phyloP scores from a whole-genome alignment of 1,140 invertebrate genomes.

The Pristionchus pacificus region DNA sequence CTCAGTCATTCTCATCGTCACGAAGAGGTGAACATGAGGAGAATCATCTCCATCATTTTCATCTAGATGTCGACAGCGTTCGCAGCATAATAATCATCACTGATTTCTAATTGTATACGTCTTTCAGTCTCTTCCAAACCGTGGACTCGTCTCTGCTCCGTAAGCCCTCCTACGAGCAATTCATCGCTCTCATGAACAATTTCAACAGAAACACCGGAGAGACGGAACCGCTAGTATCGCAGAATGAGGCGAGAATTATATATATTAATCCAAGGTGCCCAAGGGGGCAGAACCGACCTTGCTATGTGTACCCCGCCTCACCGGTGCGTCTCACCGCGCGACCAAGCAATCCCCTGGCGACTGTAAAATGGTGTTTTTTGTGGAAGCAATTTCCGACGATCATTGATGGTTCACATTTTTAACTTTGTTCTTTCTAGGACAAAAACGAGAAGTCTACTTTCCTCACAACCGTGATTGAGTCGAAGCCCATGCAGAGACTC shows the following conservation, averaged over 20 bases:
- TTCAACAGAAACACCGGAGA: conserved; percentile 37
- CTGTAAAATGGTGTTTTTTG: too few relatives aligned
- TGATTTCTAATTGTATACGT: background rate
- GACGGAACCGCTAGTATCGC: conserved; percentile 31
- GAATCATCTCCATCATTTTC: too few relatives aligned
- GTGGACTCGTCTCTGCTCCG: conserved; percentile 40
- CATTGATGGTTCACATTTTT: too few relatives aligned
- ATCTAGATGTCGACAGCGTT: background rate
- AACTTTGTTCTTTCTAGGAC: too few relatives aligned
- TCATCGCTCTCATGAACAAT: conserved; percentile 36
- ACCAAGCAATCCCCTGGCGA: too few relatives aligned
- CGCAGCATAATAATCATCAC: background rate
- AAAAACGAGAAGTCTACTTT: conserved; percentile 35
- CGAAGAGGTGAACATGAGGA: too few relatives aligned
- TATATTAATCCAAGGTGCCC: conserved; percentile 8
- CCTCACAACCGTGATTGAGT: conserved; percentile 27
- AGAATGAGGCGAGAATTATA: too few relatives aligned
- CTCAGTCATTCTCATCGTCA: background rate
- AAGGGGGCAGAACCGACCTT: too few relatives aligned
- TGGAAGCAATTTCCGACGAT: too few relatives aligned
- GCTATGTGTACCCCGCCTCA: too few relatives aligned
- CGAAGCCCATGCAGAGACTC: conserved; percentile 31
- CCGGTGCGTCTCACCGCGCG: too few relatives aligned
- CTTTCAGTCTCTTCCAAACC: conserved; percentile 35
- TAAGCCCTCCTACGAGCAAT: conserved; percentile 35